A percentile compares a stretch with the other conserved stretches of the same genome.
phyloP scores from a whole-genome alignment of 2,797 vertebrate genomes.

The Aldrovandia affinis region DNA sequence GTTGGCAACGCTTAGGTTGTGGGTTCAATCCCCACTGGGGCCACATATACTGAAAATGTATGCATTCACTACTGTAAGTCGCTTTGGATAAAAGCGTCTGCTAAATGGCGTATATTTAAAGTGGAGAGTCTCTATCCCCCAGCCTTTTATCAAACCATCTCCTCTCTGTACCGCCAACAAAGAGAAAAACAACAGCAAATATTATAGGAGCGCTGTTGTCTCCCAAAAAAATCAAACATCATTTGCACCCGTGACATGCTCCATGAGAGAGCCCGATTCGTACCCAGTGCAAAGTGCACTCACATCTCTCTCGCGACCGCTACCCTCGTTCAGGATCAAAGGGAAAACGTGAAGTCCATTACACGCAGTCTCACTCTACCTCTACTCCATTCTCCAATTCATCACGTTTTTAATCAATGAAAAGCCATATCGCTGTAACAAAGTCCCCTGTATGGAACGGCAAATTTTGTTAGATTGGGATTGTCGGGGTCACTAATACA shows the following conservation, averaged over 20 bases:
- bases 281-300: neutral
- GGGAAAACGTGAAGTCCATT: neutral
- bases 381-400: neutral
- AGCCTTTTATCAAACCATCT: neutral
- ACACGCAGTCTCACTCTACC: neutral
- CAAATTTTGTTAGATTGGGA: neutral
- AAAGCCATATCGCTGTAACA: slow-evolving; percentile 7
- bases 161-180: neutral
- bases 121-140: slow-evolving; percentile 37
- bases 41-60: no score
- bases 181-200: slow-evolving; percentile 42
- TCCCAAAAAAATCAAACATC: neutral
- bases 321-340: neutral
- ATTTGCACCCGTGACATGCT: neutral
- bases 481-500: neutral
- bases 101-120: no score
- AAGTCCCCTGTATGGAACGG: neutral
- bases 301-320: neutral
- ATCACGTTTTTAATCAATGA: slow-evolving; percentile 5
- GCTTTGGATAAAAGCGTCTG: no score
- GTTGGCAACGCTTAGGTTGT: no score
- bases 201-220: neutral
- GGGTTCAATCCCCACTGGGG: no score
- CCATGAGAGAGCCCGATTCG: neutral
- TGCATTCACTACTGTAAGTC: no score